phyloP scores from a whole-genome alignment of 1,140 invertebrate genomes.

The Gryllus bimaculatus region DNA sequence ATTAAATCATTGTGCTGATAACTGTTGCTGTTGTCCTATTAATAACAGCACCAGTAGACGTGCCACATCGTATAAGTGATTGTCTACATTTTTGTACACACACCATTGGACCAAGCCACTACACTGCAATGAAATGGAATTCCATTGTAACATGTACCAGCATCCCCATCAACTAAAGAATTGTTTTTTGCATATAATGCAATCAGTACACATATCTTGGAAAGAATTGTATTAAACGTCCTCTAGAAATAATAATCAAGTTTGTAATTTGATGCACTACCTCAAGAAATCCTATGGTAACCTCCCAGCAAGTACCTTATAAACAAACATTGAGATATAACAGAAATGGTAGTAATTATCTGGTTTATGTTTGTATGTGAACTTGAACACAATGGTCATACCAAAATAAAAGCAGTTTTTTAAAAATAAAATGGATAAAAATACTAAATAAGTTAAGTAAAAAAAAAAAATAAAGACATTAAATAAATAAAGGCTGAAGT shows the following conservation, averaged over 20 bases:
- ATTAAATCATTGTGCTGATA: neutral
- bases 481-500: no score
- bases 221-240: slow-evolving; percentile 2
- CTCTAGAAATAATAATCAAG: neutral
- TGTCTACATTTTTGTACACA: neutral
- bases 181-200: neutral
- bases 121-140: neutral
- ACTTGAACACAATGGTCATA: no score
- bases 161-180: neutral
- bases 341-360: no score
- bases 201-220: neutral
- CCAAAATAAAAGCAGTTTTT: no score
- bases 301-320: no score
- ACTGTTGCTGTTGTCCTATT: neutral
- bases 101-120: neutral
- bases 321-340: no score
- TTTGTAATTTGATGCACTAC: neutral
- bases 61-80: neutral
- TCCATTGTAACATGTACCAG: neutral
- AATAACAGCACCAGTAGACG: neutral
- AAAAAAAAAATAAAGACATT: no score
- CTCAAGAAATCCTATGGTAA: no score
- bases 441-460: no score
- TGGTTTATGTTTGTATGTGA: no score
- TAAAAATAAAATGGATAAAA: no score